Conservation (phyloP, 2,797 vertebrate genomes). For the Neomorphus geoffroyi region DNA sequence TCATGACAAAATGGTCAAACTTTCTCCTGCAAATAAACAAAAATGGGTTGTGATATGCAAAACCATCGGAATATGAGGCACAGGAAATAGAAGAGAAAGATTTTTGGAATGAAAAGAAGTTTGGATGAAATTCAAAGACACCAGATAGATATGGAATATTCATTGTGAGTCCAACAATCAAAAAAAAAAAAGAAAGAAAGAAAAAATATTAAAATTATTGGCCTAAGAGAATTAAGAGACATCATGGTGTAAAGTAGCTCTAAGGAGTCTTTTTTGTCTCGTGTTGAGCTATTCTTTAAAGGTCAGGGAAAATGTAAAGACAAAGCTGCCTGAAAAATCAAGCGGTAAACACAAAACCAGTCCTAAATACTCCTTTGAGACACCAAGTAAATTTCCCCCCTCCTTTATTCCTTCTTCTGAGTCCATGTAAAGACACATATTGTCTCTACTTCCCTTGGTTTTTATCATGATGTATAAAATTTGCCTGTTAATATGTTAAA, state of each 20-base stretch:
- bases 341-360: neutral
- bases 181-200: too few species aligned
- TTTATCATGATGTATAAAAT: neutral
- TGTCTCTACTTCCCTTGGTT: neutral
- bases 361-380: neutral
- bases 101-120: neutral
- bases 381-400: neutral
- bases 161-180: neutral
- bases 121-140: neutral
- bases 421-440: accelerated
- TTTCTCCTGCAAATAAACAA: neutral
- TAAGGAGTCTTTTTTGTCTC: neutral
- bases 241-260: neutral
- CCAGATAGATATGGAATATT: accelerated
- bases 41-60: neutral
- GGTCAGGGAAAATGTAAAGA: neutral
- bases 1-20: accelerated
- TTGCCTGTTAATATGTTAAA: neutral
- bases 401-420: neutral
- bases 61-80: neutral
- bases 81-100: neutral
- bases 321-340: neutral
- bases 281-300: neutral
- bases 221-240: neutral
- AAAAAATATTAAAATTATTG: neutral